Conservation (phyloP, 2,888 invertebrate genomes). For the Xanthia togata region DNA sequence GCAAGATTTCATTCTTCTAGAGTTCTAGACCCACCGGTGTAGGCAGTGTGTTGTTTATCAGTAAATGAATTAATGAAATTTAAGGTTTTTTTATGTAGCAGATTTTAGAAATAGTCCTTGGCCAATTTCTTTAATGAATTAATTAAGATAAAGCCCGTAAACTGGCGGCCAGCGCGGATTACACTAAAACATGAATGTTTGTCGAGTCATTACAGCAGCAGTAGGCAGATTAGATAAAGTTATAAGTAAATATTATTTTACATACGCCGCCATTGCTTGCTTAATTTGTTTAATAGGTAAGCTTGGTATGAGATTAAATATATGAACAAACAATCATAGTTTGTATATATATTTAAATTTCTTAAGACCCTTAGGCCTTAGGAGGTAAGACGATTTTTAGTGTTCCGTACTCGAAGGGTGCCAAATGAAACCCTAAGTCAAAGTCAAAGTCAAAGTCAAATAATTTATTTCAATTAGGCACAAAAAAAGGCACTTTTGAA, state of each 20-base stretch:
- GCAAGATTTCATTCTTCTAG: not conserved
- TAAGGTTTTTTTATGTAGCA: not conserved
- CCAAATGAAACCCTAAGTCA: too few species aligned
- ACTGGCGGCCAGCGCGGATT: conserved; percentile 33
- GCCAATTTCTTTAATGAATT: conserved; percentile 34
- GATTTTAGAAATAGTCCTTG: conserved; percentile 25
- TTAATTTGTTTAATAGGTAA: conserved; percentile 22
- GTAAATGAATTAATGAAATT: not conserved
- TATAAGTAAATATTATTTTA: conserved; percentile 49
- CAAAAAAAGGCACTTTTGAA: too few species aligned
- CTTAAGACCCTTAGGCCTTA: too few species aligned
- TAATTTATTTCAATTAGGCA: too few species aligned
- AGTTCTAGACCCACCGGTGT: not conserved
- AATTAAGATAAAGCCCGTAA: not conserved
- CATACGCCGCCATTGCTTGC: conserved; percentile 16
- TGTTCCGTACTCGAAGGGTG: too few species aligned
- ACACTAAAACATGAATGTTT: conserved; percentile 48
- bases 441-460: too few species aligned
- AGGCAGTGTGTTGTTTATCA: not conserved
- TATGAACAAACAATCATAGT: conserved; percentile 28
- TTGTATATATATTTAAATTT: too few species aligned
- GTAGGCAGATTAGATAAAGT: conserved; percentile 62
- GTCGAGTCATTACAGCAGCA: conserved; percentile 43
- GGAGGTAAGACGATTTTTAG: not conserved
- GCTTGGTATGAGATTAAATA: conserved; percentile 26